Conservation (phyloP, 2,888 invertebrate species). For the Protophormia terraenovae region DNA sequence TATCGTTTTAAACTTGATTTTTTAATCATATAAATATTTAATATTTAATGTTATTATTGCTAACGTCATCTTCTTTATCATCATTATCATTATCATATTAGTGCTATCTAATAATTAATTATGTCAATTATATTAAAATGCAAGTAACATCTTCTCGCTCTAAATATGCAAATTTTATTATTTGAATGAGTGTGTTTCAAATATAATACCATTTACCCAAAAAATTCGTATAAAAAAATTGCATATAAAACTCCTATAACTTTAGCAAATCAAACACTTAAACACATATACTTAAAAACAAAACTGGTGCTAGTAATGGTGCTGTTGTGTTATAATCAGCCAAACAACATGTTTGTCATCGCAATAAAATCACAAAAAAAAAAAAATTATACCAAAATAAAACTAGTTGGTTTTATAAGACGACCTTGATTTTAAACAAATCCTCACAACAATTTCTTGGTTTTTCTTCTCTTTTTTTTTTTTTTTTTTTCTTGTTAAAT, state of each 20-base stretch:
- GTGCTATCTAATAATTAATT: conserved; percentile 5
- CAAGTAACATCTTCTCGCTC: conserved; percentile 21
- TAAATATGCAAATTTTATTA: conserved; percentile 8
- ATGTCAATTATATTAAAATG: conserved; percentile 37
- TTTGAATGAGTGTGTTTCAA: neutral
- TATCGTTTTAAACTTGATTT: no score
- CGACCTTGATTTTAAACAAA: conserved; percentile 66
- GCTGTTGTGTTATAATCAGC: conserved; percentile 20
- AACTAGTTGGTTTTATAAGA: conserved; percentile 67
- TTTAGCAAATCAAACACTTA: neutral
- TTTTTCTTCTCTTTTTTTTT: conserved; percentile 19
- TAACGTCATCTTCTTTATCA: conserved; percentile 7
- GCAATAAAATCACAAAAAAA: conserved; percentile 35
- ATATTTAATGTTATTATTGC: conserved; percentile 1
- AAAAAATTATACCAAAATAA: conserved; percentile 16
- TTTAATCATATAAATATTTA: neutral
- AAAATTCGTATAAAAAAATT: conserved; percentile 17
- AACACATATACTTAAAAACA: neutral
- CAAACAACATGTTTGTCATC: conserved; percentile 50
- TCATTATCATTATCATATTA: neutral
- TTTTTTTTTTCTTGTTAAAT: neutral
- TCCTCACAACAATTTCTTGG: conserved; percentile 56
- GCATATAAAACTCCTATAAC: conserved; percentile 25
- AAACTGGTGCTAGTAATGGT: neutral
- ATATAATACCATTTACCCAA: neutral